phyloP scores from a whole-genome alignment of 2,797 vertebrate species.

The Enteromius trimaculatus region DNA sequence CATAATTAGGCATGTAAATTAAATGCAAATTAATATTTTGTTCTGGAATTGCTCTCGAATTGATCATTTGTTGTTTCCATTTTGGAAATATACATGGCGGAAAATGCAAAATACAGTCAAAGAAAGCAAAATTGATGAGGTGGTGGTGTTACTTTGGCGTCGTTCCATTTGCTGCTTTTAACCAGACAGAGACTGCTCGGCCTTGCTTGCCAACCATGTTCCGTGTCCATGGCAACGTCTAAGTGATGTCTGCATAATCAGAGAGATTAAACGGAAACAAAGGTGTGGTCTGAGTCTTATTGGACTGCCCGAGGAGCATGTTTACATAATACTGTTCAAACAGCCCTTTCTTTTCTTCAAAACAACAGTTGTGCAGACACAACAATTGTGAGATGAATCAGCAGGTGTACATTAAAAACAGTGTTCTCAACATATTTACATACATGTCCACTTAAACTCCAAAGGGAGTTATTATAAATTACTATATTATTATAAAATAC shows the following conservation, averaged over 20 bases:
- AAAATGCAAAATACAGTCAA: not conserved
- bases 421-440: not conserved
- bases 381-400: constrained; percentile 12
- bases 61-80: not conserved
- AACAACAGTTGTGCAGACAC: constrained; percentile 34
- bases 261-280: constrained; percentile 60
- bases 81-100: not conserved
- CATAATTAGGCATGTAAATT: not conserved
- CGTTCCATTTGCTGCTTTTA: constrained; percentile 47
- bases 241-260: constrained; percentile 68
- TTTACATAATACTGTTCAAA: constrained; percentile 58
- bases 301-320: constrained; percentile 44
- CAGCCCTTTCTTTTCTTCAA: constrained; percentile 35
- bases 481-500: not conserved
- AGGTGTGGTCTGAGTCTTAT: constrained; percentile 56
- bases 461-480: too few relatives aligned
- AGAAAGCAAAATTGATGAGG: constrained; percentile 1
- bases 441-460: not conserved
- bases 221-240: constrained; percentile 65
- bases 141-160: constrained; percentile 34
- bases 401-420: constrained; percentile 3
- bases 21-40: not conserved
- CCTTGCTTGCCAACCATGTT: constrained; percentile 62
- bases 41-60: not conserved
- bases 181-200: constrained; percentile 48